Base-by-base conservation (phyloP, 2,797 vertebrate species). In the Poecilia velifera region DNA sequence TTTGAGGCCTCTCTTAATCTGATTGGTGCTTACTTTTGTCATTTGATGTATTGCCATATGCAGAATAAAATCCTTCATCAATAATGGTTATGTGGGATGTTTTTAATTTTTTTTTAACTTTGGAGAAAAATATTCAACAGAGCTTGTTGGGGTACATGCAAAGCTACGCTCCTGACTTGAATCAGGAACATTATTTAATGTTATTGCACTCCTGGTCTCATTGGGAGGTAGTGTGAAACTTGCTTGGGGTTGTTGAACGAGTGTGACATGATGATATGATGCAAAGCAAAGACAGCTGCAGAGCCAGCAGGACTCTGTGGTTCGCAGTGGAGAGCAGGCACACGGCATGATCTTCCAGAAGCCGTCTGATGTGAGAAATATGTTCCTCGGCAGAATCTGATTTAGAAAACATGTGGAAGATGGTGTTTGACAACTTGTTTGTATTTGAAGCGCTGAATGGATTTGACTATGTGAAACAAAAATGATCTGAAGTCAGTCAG, bases 1-100 rank as follows among this genome's bases (percentile, higher is more conserved):
- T 71, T 45, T n/a, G 66, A 16, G n/a, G 45, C 57, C 18, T 31
- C 55, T 31, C 51, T 59, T 71, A 55, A 76, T 74, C 46, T 66
- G 22, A 45, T 55, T 49, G 53, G 9, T 47, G 72, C 28, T 3
- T 43, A 68, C 66, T 6, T 47, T 39, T 78, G 18, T 25, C 41
- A 34, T 68, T 59, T 39, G 4, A 53, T 12, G 20, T 36, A 31
- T 57, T 51, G 59, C 28, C 68, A 39, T 3, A 6, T 3, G 7
- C 41, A 72, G 39, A n/a, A 43, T 70, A 43, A n/a, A 28, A 57
- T 28, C 6, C 13, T 62, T 34, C 28, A 62, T 16, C n/a, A 31
- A 31, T 62, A 14, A 62, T 6, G 28, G 13, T 71, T n/a, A 4
- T 45, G 4, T 14, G 10, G 41, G 13, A 71, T 16, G 4, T 7